phyloP scores from a whole-genome alignment of 2,113 vertebrate species.

The Scopus umbretta region DNA sequence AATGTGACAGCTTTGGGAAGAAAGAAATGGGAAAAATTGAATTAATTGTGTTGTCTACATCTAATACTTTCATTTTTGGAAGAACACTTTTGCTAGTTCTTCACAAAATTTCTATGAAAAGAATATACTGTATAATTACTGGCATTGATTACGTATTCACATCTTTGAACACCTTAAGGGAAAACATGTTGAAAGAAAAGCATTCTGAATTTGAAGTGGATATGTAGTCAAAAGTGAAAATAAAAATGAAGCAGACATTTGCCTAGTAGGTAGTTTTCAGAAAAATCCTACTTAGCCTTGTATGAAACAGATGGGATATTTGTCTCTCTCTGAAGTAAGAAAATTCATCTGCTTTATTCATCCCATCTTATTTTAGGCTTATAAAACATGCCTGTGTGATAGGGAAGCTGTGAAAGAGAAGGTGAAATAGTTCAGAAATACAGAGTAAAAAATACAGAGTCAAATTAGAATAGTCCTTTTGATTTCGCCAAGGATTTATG shows the following conservation, averaged over 20 bases:
- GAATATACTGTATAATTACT: not conserved
- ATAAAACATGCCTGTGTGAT: not conserved
- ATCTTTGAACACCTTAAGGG: constrained; percentile 12
- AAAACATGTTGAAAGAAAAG: constrained; percentile 30
- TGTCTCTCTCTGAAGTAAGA: constrained; percentile 16
- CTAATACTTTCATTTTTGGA: not conserved
- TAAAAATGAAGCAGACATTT: constrained; percentile 27
- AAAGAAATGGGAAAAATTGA: not conserved
- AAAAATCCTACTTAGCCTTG: not conserved
- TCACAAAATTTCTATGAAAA: not conserved
- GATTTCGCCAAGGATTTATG: not conserved
- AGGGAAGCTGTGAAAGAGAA: not conserved
- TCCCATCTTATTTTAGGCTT: not conserved
- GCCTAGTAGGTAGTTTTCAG: constrained; percentile 1
- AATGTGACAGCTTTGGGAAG: not conserved
- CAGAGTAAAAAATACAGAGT: not conserved
- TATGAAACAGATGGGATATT: constrained; percentile 13
- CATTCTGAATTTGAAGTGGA: constrained; percentile 5
- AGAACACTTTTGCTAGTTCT: not conserved
- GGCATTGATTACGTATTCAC: not conserved
- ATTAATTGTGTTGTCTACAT: not conserved
- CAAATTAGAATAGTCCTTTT: not conserved
- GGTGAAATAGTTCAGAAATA: not conserved
- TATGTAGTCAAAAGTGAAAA: constrained; percentile 25
- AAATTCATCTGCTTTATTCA: constrained; percentile 18